Percentiles rank a stretch among this genome's conserved stretches.
Evolutionary conservation across 2,113 vertebrate genomes (phyloP).

Genomic region (Sceloporus undulatus): DNA sequence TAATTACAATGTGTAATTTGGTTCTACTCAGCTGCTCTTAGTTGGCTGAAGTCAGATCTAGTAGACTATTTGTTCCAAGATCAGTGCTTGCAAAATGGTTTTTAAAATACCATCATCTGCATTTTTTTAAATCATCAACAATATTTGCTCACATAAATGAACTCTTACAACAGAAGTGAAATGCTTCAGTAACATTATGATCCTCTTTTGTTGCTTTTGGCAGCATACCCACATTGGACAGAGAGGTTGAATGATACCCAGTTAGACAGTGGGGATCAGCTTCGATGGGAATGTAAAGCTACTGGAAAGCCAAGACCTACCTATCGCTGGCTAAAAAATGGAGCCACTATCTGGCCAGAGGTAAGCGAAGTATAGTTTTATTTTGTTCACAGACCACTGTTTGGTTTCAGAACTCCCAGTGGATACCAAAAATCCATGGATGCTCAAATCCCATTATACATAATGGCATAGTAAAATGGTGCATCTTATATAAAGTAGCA

Average conservation of each 20-base stretch:
- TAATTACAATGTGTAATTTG: neutral
- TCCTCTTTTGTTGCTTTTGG: slow-evolving; percentile 46
- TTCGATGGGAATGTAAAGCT: slow-evolving; percentile 95
- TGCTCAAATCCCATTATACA: no score
- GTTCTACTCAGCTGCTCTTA: neutral
- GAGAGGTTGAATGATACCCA: slow-evolving; percentile 94
- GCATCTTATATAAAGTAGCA: no score
- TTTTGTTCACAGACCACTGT: neutral
- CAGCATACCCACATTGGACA: slow-evolving; percentile 93
- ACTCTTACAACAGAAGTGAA: neutral
- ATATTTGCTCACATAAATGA: neutral
- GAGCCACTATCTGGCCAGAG: slow-evolving; percentile 84
- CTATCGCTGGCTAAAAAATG: slow-evolving; percentile 93
- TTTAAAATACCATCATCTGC: neutral
- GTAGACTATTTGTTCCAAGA: neutral
- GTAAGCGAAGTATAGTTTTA: slow-evolving; percentile 70
- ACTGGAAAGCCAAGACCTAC: slow-evolving; percentile 91
- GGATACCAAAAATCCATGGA: no score
- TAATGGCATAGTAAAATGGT: no score
- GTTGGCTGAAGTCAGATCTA: neutral
- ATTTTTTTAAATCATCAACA: neutral
- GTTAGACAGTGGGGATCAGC: slow-evolving; percentile 91
- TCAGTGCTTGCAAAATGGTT: neutral
- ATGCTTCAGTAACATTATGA: neutral
- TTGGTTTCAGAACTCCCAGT: no score